A percentile compares a stretch with the other conserved stretches of the same genome.
Conservation (phyloP, 2,113 vertebrate species). For the Actenoides lindsayi region DNA sequence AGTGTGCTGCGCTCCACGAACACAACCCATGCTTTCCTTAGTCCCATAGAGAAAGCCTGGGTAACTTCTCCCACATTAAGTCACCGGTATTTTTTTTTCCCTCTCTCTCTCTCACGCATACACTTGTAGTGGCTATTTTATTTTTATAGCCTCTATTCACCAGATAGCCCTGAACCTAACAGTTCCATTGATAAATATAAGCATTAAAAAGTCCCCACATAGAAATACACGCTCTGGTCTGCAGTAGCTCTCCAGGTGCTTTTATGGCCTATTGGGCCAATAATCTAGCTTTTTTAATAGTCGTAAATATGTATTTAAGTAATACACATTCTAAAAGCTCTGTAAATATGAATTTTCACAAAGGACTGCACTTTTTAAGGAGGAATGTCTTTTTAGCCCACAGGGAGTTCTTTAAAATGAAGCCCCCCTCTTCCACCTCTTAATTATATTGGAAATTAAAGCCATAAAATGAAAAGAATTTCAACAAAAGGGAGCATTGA, state of each 20-base stretch:
- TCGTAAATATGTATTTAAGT: conserved; percentile 61
- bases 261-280: conserved; percentile 56
- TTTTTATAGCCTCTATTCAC: conserved; percentile 17
- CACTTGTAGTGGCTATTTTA: not conserved
- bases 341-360: conserved; percentile 47
- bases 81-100: not conserved
- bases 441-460: conserved; percentile 49
- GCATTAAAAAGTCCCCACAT: conserved; percentile 32
- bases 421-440: not conserved
- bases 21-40: not conserved
- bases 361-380: not conserved
- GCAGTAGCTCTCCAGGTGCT: conserved; percentile 12
- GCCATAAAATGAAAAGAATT: not conserved
- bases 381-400: not conserved
- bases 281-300: conserved; percentile 57
- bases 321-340: conserved; percentile 23
- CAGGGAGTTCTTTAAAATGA: not conserved
- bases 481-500: not conserved
- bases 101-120: not conserved
- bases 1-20: not conserved
- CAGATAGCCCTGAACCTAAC: not conserved
- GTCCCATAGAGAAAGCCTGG: not conserved
- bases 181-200: conserved; percentile 32
- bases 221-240: not conserved
- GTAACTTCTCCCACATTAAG: not conserved